Percentiles rank a stretch among this genome's conserved stretches.
phyloP scores from a whole-genome alignment of 2,888 invertebrate genomes.

The Thera obeliscata region DNA sequence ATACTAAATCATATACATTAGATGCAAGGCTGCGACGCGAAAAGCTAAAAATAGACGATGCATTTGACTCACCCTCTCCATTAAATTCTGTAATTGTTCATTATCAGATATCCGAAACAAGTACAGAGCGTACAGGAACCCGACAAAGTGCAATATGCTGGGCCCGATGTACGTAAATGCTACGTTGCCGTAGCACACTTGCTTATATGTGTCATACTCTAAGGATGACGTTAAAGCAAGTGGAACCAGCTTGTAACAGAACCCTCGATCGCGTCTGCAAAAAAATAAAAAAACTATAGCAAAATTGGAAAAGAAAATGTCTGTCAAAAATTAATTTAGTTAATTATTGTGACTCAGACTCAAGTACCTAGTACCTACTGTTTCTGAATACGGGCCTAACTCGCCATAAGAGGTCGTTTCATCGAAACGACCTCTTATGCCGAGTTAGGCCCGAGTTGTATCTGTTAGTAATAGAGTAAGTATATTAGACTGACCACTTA shows the following conservation, averaged over 20 bases:
- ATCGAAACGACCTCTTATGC: too few species aligned
- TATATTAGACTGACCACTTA: constrained; percentile 51
- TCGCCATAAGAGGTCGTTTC: too few species aligned
- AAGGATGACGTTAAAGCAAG: constrained; percentile 70
- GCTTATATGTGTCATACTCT: constrained; percentile 80
- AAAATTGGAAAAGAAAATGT: too few species aligned
- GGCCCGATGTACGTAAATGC: constrained; percentile 90
- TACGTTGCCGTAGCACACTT: constrained; percentile 88
- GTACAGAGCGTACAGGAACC: constrained; percentile 89
- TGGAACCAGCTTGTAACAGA: constrained; percentile 85
- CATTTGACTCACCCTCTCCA: constrained; percentile 87
- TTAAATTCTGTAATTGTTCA: constrained; percentile 92
- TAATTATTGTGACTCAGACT: too few species aligned
- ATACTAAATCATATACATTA: too few species aligned
- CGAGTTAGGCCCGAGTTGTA: too few species aligned
- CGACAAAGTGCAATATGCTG: constrained; percentile 88
- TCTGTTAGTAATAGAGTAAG: too few species aligned
- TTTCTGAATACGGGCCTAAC: background rate
- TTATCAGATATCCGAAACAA: constrained; percentile 91
- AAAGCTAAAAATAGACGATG: background rate
- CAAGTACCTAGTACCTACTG: background rate
- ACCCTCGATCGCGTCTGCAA: constrained; percentile 88
- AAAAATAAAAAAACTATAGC: constrained; percentile 19
- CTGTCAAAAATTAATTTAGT: too few species aligned
- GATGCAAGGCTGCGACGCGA: background rate